Percentiles rank a stretch among this genome's conserved stretches.
Evolutionary conservation across 2,888 invertebrate species (phyloP).

Genomic region (Cryptocheilus praepositus): DNA sequence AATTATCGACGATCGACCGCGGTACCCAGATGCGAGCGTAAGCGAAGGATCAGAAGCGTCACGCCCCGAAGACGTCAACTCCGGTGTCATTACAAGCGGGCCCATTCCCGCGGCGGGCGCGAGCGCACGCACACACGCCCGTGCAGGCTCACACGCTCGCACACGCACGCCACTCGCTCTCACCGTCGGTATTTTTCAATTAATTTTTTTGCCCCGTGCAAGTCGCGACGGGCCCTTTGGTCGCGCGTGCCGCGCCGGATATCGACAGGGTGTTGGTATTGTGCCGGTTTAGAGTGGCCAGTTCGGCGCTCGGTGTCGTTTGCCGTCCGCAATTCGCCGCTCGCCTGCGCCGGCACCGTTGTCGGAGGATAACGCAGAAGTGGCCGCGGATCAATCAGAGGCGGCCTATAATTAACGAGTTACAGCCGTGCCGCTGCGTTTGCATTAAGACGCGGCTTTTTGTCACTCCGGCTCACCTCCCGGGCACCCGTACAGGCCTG

Average conservation of each 20-base stretch:
- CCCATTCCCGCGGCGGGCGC: background rate
- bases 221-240: constrained; percentile 21
- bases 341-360: constrained; percentile 12
- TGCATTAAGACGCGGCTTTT: constrained; percentile 74
- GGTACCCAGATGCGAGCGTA: background rate
- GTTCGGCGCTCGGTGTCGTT: no score
- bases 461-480: constrained; percentile 65
- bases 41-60: no score
- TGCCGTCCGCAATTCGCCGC: background rate
- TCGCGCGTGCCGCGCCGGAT: constrained; percentile 65
- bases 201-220: constrained; percentile 64
- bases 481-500: constrained; percentile 31
- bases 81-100: no score
- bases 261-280: constrained; percentile 67
- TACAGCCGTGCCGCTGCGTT: constrained; percentile 67
- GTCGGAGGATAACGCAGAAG: constrained; percentile 34
- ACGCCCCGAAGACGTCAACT: no score
- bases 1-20: no score
- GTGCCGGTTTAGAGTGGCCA: constrained; percentile 13
- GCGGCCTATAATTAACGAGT: constrained; percentile 75
- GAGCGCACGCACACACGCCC: background rate
- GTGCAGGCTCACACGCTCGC: background rate
- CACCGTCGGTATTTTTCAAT: constrained; percentile 66
- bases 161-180: background rate
- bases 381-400: constrained; percentile 73